Percentiles rank a stretch among this genome's conserved stretches.
These are phyloP conservation scores for Chaetogeoica ovagalla DNA, from an alignment of 2,888 invertebrate species.

Conservation along the genomic window DNA sequence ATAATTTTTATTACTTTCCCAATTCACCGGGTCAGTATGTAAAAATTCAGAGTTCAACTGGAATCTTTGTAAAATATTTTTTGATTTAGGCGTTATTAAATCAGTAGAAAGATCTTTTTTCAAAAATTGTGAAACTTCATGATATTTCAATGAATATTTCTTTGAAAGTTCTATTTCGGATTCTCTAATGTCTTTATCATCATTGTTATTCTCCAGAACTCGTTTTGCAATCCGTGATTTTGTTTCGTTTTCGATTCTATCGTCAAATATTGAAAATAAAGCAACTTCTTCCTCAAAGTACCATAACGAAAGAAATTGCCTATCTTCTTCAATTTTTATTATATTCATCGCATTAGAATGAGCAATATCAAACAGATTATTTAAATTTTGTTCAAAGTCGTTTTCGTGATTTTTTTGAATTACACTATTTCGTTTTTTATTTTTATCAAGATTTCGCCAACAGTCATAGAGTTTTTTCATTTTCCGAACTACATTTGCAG, in stretches of 20 bases:
- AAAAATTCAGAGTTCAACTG: neutral
- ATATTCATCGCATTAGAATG: too few relatives aligned
- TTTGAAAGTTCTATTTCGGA: neutral
- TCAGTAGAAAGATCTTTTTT: neutral
- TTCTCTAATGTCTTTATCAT: neutral
- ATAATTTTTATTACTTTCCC: neutral
- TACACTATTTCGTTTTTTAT: too few relatives aligned
- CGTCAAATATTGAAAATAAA: neutral
- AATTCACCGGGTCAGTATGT: neutral
- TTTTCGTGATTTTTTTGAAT: too few relatives aligned
- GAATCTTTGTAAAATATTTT: neutral
- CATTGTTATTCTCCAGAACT: neutral
- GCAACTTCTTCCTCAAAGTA: conserved; percentile 1
- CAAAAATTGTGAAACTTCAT: neutral
- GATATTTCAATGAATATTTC: neutral
- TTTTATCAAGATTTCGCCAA: too few relatives aligned
- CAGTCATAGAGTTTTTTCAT: too few relatives aligned
- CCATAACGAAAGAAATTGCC: too few relatives aligned
- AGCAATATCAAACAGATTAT: too few relatives aligned
- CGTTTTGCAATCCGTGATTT: neutral
- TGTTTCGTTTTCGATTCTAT: neutral
- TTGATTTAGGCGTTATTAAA: neutral
- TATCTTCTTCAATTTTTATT: too few relatives aligned
- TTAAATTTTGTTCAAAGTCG: too few relatives aligned
- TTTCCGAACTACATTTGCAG: too few relatives aligned